Percentiles rank a stretch among this genome's conserved stretches.
Evolutionary conservation across 2,113 vertebrate genomes (phyloP).

Genomic region (Desmodus rotundus): DNA sequence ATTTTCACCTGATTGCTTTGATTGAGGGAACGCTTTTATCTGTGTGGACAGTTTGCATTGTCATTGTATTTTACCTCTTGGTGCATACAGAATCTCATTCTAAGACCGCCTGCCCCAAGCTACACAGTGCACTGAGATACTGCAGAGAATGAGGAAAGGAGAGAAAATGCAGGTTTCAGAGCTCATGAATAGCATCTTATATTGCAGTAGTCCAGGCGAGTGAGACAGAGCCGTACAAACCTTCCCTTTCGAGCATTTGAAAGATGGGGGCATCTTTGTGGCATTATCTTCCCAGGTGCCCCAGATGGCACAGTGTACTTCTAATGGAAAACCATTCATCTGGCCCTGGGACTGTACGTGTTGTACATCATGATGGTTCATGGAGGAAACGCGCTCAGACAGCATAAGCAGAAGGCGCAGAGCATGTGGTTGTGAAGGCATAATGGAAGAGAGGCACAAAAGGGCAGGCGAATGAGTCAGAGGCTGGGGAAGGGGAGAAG

Average conservation of each 20-base stretch:
- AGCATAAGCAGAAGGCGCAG: slow-evolving; percentile 57
- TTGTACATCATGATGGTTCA: slow-evolving; percentile 69
- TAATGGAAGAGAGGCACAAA: slow-evolving; percentile 47
- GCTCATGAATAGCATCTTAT: neutral
- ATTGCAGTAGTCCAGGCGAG: slow-evolving; percentile 56
- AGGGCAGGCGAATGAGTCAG: slow-evolving; percentile 40
- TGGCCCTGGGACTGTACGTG: slow-evolving; percentile 55
- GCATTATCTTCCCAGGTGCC: slow-evolving; percentile 69
- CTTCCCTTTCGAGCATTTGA: slow-evolving; percentile 64
- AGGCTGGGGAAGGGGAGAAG: slow-evolving; percentile 6
- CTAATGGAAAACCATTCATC: slow-evolving; percentile 73
- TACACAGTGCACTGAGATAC: neutral
- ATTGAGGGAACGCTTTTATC: slow-evolving; percentile 48
- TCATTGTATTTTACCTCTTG: slow-evolving; percentile 16
- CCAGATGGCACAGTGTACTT: slow-evolving; percentile 65
- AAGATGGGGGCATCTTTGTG: slow-evolving; percentile 57
- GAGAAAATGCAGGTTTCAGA: slow-evolving; percentile 2
- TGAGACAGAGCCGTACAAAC: slow-evolving; percentile 62
- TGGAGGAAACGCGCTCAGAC: slow-evolving; percentile 59
- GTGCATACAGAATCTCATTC: slow-evolving; percentile 22
- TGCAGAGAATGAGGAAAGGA: neutral
- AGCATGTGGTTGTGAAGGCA: slow-evolving; percentile 43
- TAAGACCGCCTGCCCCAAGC: neutral
- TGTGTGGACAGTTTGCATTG: slow-evolving; percentile 28
- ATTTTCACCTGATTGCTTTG: slow-evolving; percentile 58